phyloP scores from a whole-genome alignment of 2,888 invertebrate genomes.

The Phlogophora meticulosa region DNA sequence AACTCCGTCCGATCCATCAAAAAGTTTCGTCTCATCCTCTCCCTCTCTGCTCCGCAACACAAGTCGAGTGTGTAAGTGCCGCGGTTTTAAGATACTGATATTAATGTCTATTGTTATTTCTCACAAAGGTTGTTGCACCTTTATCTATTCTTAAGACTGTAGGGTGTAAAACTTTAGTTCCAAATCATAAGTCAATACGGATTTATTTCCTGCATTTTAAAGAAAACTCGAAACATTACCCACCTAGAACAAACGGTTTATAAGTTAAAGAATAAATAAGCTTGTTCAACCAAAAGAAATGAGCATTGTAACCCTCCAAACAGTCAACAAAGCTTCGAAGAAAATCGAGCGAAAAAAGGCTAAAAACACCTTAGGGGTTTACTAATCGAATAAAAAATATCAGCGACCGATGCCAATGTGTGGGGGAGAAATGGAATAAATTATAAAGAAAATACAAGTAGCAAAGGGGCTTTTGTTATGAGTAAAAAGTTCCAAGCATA shows the following conservation, averaged over 20 bases:
- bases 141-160: not conserved
- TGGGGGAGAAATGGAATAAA: conserved; percentile 91
- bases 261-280: conserved; percentile 83
- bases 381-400: conserved; percentile 92
- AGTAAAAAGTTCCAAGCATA: conserved; percentile 86
- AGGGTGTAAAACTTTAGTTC: conserved; percentile 1
- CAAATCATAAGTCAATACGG: not conserved
- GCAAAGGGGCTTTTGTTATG: conserved; percentile 87
- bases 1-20: conserved; percentile 91
- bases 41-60: conserved; percentile 78
- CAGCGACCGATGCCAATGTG: conserved; percentile 91
- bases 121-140: not conserved
- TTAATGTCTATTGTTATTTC: conserved; percentile 64
- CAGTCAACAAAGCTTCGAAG: conserved; percentile 91
- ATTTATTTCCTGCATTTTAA: not conserved
- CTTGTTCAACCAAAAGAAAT: conserved; percentile 90
- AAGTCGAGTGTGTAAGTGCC: conserved; percentile 90
- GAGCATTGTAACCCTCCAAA: conserved; percentile 89
- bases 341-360: conserved; percentile 92
- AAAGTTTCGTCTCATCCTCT: conserved; percentile 85
- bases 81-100: conserved; percentile 79
- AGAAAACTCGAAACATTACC: conserved; percentile 25
- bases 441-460: conserved; percentile 91
- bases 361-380: conserved; percentile 92
- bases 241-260: conserved; percentile 54